Conservation (phyloP, 1,140 invertebrate species). For the Lepeophtheirus salmonis region DNA sequence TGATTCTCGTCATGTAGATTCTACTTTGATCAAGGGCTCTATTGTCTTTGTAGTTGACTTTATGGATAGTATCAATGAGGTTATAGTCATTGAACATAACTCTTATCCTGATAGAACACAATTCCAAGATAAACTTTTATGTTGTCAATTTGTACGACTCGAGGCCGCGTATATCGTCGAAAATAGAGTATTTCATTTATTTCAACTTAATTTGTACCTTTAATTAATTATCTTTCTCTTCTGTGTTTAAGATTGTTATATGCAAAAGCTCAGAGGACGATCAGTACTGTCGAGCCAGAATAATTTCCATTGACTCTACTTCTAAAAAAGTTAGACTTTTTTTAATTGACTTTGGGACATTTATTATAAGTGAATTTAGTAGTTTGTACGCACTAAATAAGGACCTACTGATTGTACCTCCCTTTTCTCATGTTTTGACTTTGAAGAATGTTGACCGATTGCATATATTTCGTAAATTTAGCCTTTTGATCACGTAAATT, state of each 20-base stretch:
- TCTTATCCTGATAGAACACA: too few species aligned
- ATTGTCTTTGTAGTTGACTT: neutral
- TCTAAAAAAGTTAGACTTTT: neutral
- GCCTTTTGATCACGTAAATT: too few species aligned
- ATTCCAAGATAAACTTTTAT: too few species aligned
- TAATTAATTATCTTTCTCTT: neutral
- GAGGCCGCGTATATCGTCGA: too few species aligned
- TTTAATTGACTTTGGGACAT: neutral
- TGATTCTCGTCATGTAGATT: neutral
- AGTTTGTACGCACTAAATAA: neutral
- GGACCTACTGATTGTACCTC: neutral
- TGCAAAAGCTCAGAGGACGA: neutral
- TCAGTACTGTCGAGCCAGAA: neutral
- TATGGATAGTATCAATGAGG: neutral
- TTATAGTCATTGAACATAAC: too few species aligned
- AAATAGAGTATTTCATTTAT: too few species aligned
- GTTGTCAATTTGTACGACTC: too few species aligned
- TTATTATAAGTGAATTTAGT: neutral
- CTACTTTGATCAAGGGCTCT: neutral
- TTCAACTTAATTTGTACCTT: neutral
- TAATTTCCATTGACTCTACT: neutral
- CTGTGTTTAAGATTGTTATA: neutral
- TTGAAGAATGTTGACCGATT: neutral
- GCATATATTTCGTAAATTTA: too few species aligned
- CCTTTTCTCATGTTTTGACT: neutral